Conservation (phyloP, 2,113 vertebrate species). For the Tor tambroides region DNA sequence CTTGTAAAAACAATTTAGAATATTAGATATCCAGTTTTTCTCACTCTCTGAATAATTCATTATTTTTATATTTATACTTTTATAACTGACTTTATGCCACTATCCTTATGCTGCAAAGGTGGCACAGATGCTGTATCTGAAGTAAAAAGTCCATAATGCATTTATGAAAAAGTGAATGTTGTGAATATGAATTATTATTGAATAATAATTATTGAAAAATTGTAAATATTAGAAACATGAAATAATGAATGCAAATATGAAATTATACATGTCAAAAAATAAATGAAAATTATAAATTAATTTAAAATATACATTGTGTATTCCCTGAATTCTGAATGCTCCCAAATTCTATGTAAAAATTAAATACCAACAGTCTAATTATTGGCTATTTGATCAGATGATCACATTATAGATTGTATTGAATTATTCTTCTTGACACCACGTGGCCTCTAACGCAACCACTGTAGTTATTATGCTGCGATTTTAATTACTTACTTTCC, state of each 20-base stretch:
- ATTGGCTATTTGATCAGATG: not conserved
- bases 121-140: not conserved
- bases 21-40: not conserved
- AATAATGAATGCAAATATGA: not conserved
- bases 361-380: not conserved
- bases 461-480: constrained; percentile 68
- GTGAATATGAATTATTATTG: not conserved
- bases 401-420: not conserved
- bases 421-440: not conserved
- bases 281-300: too few relatives aligned
- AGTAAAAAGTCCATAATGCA: not conserved
- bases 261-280: too few relatives aligned
- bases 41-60: not conserved
- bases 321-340: not conserved
- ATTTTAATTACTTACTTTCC: constrained; percentile 55
- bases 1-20: not conserved
- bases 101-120: not conserved
- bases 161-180: not conserved
- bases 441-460: constrained; percentile 33
- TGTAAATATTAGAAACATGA: not conserved
- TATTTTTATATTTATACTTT: not conserved
- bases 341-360: not conserved
- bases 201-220: not conserved
- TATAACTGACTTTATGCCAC: not conserved
- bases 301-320: too few relatives aligned